Percentiles rank a stretch among this genome's conserved stretches.
These are phyloP conservation scores for Triplophysa dalaica DNA, from an alignment of 2,113 vertebrate genomes.

Conservation along the genomic window DNA sequence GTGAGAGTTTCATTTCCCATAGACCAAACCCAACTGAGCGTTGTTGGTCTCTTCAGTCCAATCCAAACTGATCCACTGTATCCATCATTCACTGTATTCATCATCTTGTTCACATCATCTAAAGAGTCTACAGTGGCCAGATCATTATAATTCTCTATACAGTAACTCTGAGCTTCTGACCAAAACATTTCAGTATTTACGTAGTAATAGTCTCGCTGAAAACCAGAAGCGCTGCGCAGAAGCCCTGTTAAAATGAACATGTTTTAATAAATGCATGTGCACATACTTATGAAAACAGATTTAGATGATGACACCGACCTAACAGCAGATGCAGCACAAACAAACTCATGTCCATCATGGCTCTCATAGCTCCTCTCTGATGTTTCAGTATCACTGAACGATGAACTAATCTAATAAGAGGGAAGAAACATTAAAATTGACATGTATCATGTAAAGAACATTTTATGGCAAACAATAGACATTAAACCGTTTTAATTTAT, in stretches of 20 bases:
- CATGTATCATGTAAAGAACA: too few relatives aligned
- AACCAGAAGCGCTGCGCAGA: not conserved
- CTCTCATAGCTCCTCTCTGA: not conserved
- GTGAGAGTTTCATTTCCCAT: not conserved
- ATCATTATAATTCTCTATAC: conserved; percentile 13
- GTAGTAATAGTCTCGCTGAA: not conserved
- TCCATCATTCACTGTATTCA: not conserved
- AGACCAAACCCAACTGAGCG: conserved; percentile 26
- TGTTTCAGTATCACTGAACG: too few relatives aligned
- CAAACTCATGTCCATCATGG: not conserved
- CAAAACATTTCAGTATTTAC: not conserved
- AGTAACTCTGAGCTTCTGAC: conserved; percentile 41
- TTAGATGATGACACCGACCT: too few relatives aligned
- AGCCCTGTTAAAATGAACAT: too few relatives aligned
- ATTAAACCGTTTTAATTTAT: too few relatives aligned
- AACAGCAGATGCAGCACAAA: not conserved
- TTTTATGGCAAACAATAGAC: too few relatives aligned
- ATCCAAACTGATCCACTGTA: conserved; percentile 41
- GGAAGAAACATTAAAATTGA: too few relatives aligned
- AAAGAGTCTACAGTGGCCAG: conserved; percentile 12
- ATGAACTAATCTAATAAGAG: too few relatives aligned
- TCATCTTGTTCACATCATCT: not conserved
- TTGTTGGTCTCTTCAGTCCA: conserved; percentile 13
- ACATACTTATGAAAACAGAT: too few relatives aligned
- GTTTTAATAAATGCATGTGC: too few relatives aligned